Base-by-base conservation (phyloP, 2,888 invertebrate species). In the Drosophila tripunctata region DNA sequence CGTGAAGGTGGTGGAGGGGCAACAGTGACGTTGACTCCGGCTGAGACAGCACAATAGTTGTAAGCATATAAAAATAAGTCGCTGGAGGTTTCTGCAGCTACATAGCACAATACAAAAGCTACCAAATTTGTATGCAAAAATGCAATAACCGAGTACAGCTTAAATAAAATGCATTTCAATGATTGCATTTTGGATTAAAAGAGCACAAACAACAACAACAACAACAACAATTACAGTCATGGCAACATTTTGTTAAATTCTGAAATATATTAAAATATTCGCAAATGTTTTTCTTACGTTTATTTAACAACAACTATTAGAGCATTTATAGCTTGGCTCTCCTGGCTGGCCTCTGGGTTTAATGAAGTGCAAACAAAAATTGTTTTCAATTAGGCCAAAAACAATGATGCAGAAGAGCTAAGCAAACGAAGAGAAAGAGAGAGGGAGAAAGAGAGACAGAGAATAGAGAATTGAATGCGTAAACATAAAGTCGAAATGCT, bases 131-230 rank as follows among this genome's bases (percentile, higher is more conserved):
- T 75, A 87, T 82, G 81, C 81, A 85, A 85, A 81, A 82, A 75
- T 82, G 65, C 85, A 87, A 81, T 87, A 87, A 75, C 58, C 86
- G 75, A 81, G 60, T 72, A 62, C 73, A 85, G 81, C 86, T 81
- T 87, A 87, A 81, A 87, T 85, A 81, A 82, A 82, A 87, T 87
- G 69, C 88, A 87, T 82, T 82, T 87, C 82, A 75, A 78, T 82
- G 79, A 87, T 87, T 87, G 88, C 86, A 82, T 85, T 87, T 78
- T 60, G 88, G 88, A 85, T 87, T 82, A 70, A 70, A 57, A 45
- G 36, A 22, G 27, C n/a, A 35, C n/a, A 38, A 27, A 2, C n/a
- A 50, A 45, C 48, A 56, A 41, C 52, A 63, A 50, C 56, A 68
- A 38, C 52, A 54, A 38, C 21, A 50, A 36, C 50, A 50, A n/a